Evolutionary conservation across 2,888 invertebrate species (phyloP).

Genomic region (Yponomeuta malinellus): DNA sequence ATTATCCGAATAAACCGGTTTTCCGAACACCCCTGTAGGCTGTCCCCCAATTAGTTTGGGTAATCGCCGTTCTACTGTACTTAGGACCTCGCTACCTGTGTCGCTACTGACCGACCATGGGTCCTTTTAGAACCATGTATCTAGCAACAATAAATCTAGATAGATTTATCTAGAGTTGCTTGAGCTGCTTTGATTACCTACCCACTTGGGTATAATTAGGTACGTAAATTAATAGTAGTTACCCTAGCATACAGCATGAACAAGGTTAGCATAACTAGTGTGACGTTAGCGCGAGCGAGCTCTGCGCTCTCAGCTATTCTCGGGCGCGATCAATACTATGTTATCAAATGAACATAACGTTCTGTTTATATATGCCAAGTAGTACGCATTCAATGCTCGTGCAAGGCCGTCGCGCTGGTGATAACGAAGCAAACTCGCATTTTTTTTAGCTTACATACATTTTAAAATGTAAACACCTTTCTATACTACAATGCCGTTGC

Average conservation of each 20-base stretch:
- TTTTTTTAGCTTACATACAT: constrained; percentile 23
- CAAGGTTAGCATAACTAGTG: constrained; percentile 16
- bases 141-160: too few relatives aligned
- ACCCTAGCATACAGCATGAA: too few relatives aligned
- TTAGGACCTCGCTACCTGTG: too few relatives aligned
- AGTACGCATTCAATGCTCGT: constrained; percentile 54
- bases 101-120: too few relatives aligned
- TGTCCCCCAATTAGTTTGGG: too few relatives aligned
- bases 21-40: too few relatives aligned
- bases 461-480: constrained; percentile 46
- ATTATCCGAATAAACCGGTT: too few relatives aligned
- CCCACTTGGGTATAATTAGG: background rate
- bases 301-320: constrained; percentile 38
- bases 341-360: constrained; percentile 52
- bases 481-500: constrained; percentile 80
- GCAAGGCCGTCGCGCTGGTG: constrained; percentile 52
- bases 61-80: too few relatives aligned
- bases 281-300: constrained; percentile 22
- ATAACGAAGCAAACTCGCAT: constrained; percentile 32
- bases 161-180: too few relatives aligned
- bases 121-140: too few relatives aligned
- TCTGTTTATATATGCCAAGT: constrained; percentile 65
- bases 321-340: constrained; percentile 63
- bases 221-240: background rate
- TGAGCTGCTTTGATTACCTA: too few relatives aligned